These are phyloP conservation scores for Psylliodes chrysocephalus DNA, from an alignment of 2,888 invertebrate genomes.

Conservation along the genomic window DNA sequence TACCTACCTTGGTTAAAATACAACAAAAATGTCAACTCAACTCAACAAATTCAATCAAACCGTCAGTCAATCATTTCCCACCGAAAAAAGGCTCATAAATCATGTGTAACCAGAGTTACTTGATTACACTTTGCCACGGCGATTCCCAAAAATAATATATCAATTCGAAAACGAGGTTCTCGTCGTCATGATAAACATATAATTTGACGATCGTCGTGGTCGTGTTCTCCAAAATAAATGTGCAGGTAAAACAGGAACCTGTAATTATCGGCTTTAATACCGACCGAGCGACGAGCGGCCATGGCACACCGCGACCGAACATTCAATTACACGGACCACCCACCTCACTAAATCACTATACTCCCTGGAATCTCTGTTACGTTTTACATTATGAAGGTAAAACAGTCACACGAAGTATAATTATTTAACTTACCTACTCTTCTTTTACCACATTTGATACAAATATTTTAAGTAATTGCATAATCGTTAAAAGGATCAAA, in stretches of 20 bases:
- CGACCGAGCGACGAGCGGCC: constrained; percentile 42
- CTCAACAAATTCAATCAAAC: background rate
- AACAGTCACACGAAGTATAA: no score
- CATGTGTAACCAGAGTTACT: constrained; percentile 11
- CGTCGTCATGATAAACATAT: constrained; percentile 48
- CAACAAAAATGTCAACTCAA: no score
- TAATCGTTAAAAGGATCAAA: no score
- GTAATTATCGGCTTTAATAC: constrained; percentile 61
- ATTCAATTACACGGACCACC: constrained; percentile 62
- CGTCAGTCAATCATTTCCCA: background rate
- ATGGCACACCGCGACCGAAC: constrained; percentile 57
- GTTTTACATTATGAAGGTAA: constrained; percentile 29
- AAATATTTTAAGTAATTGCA: no score
- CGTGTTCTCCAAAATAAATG: constrained; percentile 57
- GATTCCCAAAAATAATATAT: constrained; percentile 50
- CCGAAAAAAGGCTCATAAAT: constrained; percentile 32
- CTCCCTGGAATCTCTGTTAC: constrained; percentile 33
- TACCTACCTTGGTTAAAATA: no score
- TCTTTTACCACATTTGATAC: no score
- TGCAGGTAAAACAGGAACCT: constrained; percentile 57
- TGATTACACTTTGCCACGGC: constrained; percentile 33
- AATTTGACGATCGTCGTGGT: constrained; percentile 51
- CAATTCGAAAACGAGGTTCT: constrained; percentile 49
- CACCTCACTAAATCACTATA: constrained; percentile 60
- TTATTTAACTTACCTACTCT: no score